Conservation (phyloP, 2,113 vertebrate genomes). For the Martes martes region DNA sequence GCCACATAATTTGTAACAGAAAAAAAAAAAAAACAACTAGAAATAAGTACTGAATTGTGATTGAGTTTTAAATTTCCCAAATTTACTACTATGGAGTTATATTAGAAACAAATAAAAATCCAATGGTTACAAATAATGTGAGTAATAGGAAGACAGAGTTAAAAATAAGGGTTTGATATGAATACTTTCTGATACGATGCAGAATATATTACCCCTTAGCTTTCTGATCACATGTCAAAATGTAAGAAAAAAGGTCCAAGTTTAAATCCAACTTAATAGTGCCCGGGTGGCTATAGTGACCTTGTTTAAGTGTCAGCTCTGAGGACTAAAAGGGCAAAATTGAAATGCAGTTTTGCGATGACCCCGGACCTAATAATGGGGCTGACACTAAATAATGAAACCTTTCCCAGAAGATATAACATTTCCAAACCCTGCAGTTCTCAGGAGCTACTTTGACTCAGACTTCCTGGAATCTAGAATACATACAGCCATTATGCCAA, state of each 20-base stretch:
- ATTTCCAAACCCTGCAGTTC: neutral
- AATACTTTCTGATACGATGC: neutral
- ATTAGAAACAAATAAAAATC: neutral
- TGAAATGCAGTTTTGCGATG: neutral
- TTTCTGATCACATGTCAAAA: neutral
- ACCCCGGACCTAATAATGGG: neutral
- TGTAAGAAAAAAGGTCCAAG: neutral
- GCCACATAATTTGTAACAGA: neutral
- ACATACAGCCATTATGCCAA: neutral
- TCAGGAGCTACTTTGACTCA: neutral
- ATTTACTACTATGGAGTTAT: neutral
- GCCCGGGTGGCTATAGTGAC: neutral
- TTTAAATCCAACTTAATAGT: neutral
- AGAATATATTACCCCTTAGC: neutral
- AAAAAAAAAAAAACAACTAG: neutral
- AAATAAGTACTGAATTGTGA: neutral
- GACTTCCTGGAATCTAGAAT: slow-evolving; percentile 35
- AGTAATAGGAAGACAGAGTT: neutral
- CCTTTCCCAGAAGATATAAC: slow-evolving; percentile 8
- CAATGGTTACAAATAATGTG: neutral
- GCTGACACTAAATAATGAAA: neutral
- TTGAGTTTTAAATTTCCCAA: neutral
- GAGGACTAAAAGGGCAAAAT: neutral
- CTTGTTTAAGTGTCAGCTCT: neutral
- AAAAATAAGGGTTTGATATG: neutral